Evolutionary conservation across 1,140 invertebrate species (phyloP).

Genomic region (Anastrepha obliqua): DNA sequence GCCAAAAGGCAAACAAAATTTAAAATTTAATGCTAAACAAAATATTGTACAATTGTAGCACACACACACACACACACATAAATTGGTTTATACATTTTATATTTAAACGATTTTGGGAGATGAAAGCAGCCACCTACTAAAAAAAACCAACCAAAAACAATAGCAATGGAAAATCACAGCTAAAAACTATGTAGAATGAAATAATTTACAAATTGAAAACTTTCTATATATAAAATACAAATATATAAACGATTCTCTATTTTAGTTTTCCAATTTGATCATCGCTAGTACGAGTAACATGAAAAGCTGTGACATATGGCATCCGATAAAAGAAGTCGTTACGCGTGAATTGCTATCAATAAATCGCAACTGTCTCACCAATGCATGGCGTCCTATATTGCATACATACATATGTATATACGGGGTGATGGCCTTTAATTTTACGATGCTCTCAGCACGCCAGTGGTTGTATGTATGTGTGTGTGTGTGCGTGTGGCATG

Average conservation of each 20-base stretch:
- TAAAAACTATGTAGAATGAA: not conserved
- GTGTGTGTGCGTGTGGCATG: not conserved
- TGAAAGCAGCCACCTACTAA: not conserved
- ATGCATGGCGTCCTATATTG: too few species aligned
- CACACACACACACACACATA: not conserved
- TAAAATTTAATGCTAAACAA: not conserved
- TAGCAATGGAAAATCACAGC: not conserved
- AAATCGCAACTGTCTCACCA: slow-evolving; percentile 43
- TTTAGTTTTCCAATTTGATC: not conserved
- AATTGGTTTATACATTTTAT: not conserved
- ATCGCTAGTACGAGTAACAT: not conserved
- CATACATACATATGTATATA: not conserved
- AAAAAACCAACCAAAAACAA: not conserved
- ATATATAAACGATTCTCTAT: not conserved
- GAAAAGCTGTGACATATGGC: slow-evolving; percentile 11
- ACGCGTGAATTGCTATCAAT: slow-evolving; percentile 44
- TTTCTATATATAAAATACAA: not conserved
- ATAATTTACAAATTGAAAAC: not conserved
- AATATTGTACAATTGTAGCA: not conserved
- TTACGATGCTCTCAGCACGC: not conserved
- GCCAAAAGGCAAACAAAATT: slow-evolving; percentile 2
- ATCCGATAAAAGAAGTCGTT: slow-evolving; percentile 41
- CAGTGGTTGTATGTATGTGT: not conserved
- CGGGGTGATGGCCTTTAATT: slow-evolving; percentile 47
- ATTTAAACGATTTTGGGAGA: not conserved